Evolutionary conservation across 2,797 vertebrate species (phyloP).

Genomic region (Protonibea diacanthus): DNA sequence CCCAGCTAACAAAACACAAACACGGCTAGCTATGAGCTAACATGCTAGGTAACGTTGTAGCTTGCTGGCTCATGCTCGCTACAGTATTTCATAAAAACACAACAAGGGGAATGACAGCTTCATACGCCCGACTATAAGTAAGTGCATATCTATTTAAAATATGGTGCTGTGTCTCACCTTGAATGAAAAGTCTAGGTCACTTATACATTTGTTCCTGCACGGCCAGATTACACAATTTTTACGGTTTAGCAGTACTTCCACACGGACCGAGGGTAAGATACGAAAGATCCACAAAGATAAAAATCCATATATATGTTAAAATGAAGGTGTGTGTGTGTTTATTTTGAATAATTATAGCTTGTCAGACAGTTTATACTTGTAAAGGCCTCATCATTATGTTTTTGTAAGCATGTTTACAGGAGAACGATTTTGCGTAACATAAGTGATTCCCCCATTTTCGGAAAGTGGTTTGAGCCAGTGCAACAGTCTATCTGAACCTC

Average conservation of each 20-base stretch:
- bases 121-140: neutral
- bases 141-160: neutral
- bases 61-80: neutral
- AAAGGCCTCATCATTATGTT: accelerated
- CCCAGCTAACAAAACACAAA: conserved; percentile 32
- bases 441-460: neutral
- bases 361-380: accelerated
- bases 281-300: accelerated
- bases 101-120: neutral
- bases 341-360: accelerated
- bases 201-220: conserved; percentile 73
- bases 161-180: conserved; percentile 77
- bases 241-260: conserved; percentile 10
- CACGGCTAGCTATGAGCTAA: conserved; percentile 63
- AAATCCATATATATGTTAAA: accelerated
- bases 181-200: conserved; percentile 79
- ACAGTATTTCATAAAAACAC: conserved; percentile 10
- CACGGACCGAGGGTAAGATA: neutral
- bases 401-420: neutral
- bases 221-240: conserved; percentile 62
- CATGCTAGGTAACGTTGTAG: conserved; percentile 39
- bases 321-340: accelerated
- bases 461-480: conserved; percentile 64
- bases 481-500: conserved; percentile 30
- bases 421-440: neutral